Conservation (phyloP, 2,888 invertebrate species). For the Urechis unicinctus region DNA sequence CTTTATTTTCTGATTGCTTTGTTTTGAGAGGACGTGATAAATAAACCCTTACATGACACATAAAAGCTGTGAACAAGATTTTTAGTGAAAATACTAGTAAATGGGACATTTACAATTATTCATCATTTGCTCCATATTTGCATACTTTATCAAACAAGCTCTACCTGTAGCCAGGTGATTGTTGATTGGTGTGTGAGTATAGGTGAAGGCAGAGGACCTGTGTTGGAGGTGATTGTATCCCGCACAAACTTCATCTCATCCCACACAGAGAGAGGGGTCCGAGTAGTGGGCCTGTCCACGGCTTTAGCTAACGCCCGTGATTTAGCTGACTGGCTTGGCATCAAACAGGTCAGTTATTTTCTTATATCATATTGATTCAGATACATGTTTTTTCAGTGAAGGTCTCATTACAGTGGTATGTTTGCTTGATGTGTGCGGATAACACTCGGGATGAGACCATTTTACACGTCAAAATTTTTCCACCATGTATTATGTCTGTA, state of each 20-base stretch:
- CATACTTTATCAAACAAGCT: too few relatives aligned
- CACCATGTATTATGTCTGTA: background rate
- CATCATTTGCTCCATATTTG: too few relatives aligned
- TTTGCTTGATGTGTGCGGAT: background rate
- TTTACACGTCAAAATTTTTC: background rate
- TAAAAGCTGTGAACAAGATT: too few relatives aligned
- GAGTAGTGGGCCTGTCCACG: slow-evolving; percentile 92
- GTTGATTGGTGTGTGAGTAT: too few relatives aligned
- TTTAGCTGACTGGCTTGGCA: slow-evolving; percentile 92
- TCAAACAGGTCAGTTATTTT: slow-evolving; percentile 51
- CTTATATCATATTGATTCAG: background rate
- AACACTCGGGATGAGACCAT: background rate
- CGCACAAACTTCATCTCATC: slow-evolving; percentile 92
- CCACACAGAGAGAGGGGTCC: slow-evolving; percentile 72
- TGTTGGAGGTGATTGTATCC: slow-evolving; percentile 93
- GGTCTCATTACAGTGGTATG: background rate
- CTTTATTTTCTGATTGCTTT: too few relatives aligned
- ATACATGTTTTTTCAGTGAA: background rate
- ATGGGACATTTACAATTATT: too few relatives aligned
- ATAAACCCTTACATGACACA: too few relatives aligned
- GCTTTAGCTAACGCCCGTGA: slow-evolving; percentile 96
- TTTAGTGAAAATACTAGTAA: too few relatives aligned
- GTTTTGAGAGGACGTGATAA: too few relatives aligned
- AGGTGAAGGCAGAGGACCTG: slow-evolving; percentile 59
- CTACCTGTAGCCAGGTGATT: too few relatives aligned